phyloP scores from a whole-genome alignment of 2,113 vertebrate genomes.

The Clarias magur region DNA sequence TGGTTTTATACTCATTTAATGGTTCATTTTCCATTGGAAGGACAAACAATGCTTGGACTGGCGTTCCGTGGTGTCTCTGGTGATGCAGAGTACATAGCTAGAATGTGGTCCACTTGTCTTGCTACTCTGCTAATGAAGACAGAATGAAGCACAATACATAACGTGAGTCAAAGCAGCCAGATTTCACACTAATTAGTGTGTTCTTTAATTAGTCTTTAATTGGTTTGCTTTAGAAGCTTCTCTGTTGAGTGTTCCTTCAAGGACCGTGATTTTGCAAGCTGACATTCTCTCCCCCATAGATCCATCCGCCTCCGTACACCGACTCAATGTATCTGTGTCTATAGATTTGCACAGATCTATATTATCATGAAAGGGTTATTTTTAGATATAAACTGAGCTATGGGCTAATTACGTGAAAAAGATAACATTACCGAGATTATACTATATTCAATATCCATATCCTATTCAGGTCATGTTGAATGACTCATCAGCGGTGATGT shows the following conservation, averaged over 20 bases:
- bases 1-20: neutral
- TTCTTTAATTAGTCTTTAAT: neutral
- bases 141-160: neutral
- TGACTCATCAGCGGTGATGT: constrained; percentile 8
- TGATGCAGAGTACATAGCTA: neutral
- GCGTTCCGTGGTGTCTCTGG: neutral
- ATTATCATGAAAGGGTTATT: no score
- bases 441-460: neutral
- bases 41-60: neutral
- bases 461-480: neutral
- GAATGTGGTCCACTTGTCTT: neutral
- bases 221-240: neutral
- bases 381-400: neutral
- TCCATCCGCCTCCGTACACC: neutral
- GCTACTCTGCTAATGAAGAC: neutral
- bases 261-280: neutral
- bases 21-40: neutral
- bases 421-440: neutral
- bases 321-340: neutral
- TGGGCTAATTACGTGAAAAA: neutral
- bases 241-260: neutral
- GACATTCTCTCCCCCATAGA: neutral
- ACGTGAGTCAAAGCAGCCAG: neutral
- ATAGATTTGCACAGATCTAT: neutral
- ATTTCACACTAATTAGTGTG: neutral